Percentiles rank a stretch among this genome's conserved stretches.
These are phyloP conservation scores for Pampus argenteus DNA, from an alignment of 2,797 vertebrate genomes.

Conservation along the genomic window DNA sequence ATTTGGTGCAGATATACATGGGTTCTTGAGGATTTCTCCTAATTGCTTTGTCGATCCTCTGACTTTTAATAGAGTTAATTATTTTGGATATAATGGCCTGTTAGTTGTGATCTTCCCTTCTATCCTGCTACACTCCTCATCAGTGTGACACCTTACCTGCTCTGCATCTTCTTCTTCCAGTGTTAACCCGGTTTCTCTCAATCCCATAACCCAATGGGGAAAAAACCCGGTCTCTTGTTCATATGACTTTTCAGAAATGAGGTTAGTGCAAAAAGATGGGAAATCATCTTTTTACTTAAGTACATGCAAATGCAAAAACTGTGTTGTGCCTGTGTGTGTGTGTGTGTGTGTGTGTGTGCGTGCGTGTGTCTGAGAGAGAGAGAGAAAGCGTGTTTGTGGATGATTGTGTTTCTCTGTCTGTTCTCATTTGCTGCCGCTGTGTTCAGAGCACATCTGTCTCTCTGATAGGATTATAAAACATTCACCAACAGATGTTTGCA, in stretches of 20 bases:
- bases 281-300: conserved; percentile 53
- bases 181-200: background rate
- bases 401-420: conserved; percentile 59
- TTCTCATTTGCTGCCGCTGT: conserved; percentile 57
- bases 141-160: background rate
- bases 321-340: conserved; percentile 15
- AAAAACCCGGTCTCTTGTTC: conserved; percentile 47
- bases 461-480: conserved; percentile 80
- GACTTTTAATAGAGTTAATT: background rate
- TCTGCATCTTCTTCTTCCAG: conserved; percentile 21
- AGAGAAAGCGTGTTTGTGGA: conserved; percentile 25
- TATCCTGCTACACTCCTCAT: background rate
- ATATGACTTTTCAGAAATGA: conserved; percentile 33
- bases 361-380: background rate
- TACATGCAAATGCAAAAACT: conserved; percentile 49
- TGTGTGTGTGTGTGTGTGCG: background rate
- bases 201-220: conserved; percentile 38
- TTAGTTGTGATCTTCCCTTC: background rate
- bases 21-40: too few relatives aligned
- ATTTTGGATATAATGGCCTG: background rate
- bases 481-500: conserved; percentile 76
- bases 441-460: conserved; percentile 76
- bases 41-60: too few relatives aligned
- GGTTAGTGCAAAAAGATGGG: conserved; percentile 36
- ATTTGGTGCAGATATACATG: too few relatives aligned